Base-by-base conservation (phyloP, 2,797 vertebrate species). In the Echiichthys vipera region DNA sequence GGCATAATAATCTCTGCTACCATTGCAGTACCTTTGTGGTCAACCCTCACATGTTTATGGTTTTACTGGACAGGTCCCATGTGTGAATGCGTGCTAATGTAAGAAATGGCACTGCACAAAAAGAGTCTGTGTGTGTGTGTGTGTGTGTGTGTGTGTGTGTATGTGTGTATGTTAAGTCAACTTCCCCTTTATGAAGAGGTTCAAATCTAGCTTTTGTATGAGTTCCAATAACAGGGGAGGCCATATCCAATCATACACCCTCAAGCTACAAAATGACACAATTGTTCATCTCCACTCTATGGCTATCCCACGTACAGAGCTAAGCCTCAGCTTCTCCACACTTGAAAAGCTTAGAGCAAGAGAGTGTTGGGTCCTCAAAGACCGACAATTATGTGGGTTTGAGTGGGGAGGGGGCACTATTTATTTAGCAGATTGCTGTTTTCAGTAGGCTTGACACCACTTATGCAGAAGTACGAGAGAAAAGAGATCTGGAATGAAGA, bases 341-440 rank as follows among this genome's bases (percentile, higher is more conserved):
- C 70, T 68, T 83, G 57, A 87, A 86, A 79, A 65, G 80, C 69
- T 82, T 75, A 72, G 34, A 86, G 65, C 27, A 39, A 72, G 25
- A 57, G 73, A 87, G 69, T 65, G 75, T 78, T 47, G 70, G 57
- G 32, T 71, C 63, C 67, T 84, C 47, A 79, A 61, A 77, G 64
- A 65, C 47, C 59, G 34, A 47, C 47, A 71, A 57, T 75, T 62
- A 47, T 73, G 57, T 64, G 78, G 43, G 61, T 54, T 54, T 77
- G 77, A 65, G 25, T 42, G 49, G 64, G 49, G 36, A 51, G 50
- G 51, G 54, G 39, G 56, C 68, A 27, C 17, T 74, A 39, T 80
- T 80, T 76, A 65, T 67, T 81, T 20, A 47, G 77, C 42, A 67
- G 46, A 85, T 71, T 63, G 59, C 58, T 50, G 42, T 81, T 85